Base-by-base conservation (phyloP, 1,140 invertebrate genomes). In the Camponotus vicinus region DNA sequence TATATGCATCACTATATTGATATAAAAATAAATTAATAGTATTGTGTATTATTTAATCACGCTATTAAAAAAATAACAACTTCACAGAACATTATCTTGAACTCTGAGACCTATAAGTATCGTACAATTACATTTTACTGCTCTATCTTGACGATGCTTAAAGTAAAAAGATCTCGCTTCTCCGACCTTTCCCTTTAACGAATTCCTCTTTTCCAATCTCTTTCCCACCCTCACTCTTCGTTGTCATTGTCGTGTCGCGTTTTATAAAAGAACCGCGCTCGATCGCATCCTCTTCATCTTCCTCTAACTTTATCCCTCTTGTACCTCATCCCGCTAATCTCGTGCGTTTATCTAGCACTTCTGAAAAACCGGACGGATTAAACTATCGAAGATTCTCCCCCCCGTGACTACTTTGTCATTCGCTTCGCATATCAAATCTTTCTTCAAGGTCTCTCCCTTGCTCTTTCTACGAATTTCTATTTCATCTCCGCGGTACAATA, bases 131-230 rank as follows among this genome's bases (percentile, higher is more conserved):
- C 89, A 69, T 90, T 90, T 87, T 69, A 78, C 90, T 89, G 89
- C 75, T 90, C 86, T 88, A 83, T 77, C 86, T 73, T 69, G 70
- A 88, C 83, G 89, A 88, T 57, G 84, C 79, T 90, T 78, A 55
- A 64, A 90, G 77, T 86, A 90, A 90, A 90, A 90, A 88, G 83
- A 86, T 70, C 83, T 83, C 78, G 78, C 87, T 88, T 71, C 89
- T 86, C 61, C 52, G 52, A 69, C 86, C 86, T 89, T 73, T 90
- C 78, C 86, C 89, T 88, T 76, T 90, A 90, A 90, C 89, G 89
- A 90, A 90, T 90, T 90, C 89, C 86, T 90, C 86, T 90, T 78
- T 86, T 79, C 89, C 89, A 77, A 90, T 88, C 89, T 49, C 59
- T 91, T 76, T 76, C 82, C 77, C 86, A 75, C 40, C 40, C 42